Evolutionary conservation across 64 coral and sea anemone species (phyloP).

Genomic region (Montipora foliosa): DNA sequence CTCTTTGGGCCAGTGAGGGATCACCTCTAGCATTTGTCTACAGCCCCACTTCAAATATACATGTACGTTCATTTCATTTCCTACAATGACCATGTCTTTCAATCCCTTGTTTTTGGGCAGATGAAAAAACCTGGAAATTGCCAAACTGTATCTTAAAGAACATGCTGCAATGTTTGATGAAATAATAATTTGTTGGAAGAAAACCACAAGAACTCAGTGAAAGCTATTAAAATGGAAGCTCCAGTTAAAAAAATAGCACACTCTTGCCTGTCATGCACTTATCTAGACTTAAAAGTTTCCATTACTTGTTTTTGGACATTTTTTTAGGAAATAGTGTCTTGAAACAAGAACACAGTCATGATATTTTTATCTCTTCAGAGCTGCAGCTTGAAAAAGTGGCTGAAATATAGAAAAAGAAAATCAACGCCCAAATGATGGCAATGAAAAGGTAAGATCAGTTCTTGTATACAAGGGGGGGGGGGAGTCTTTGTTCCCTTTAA

Average conservation of each 20-base stretch:
- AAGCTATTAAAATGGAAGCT: conserved; percentile 97
- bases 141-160: conserved; percentile 98
- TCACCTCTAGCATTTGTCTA: no score
- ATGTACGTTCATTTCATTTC: no score
- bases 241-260: not conserved
- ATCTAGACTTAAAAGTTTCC: no score
- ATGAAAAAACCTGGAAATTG: conserved; percentile 97
- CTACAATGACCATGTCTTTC: not conserved
- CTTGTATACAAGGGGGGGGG: no score
- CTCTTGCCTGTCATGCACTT: no score
- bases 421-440: conserved; percentile 99
- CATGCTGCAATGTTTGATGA: conserved; percentile 99
- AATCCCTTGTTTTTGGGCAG: conserved; percentile 54
- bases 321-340: no score
- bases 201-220: conserved; percentile 99
- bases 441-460: conserved; percentile 80
- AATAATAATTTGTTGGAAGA: conserved; percentile 84
- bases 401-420: conserved; percentile 99
- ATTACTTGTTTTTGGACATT: no score
- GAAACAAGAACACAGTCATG: no score
- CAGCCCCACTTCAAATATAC: no score
- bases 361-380: conserved; percentile 50
- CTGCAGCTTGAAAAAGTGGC: conserved; percentile 98
- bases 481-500: no score
- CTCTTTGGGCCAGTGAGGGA: no score